Base-by-base conservation (phyloP, 2,113 vertebrate genomes). In the Oncorhynchus clarkii region DNA sequence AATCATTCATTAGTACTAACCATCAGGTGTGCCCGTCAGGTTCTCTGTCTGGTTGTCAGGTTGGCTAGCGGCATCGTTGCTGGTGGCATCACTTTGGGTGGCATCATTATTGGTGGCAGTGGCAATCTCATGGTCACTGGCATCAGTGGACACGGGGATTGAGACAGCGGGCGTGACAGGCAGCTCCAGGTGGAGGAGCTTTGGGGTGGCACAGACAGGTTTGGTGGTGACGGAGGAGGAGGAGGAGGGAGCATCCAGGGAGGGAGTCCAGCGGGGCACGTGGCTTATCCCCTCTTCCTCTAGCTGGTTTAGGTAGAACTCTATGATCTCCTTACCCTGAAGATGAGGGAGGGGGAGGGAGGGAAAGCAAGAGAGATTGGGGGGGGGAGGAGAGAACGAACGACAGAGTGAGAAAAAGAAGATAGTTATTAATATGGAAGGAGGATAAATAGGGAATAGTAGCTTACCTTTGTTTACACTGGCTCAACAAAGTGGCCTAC, bases 261-360 rank as follows among this genome's bases (percentile, higher is more conserved):
- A 78, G 2, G 95, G 93, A 54, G 84, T 91, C 97, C 97, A 99
- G 54, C 96, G 95, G 49, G 96, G 96, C 60, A 99, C 85, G 0
- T 90, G 93, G 1, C 88, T 94, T 76, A 98, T 92, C 57, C 97
- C 96, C 81, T 97, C 96, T 5, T 96, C 95, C 18, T 97, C 93
- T 5, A 99, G 78, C 84, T 99, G 95, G 69, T 93, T 96, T 80
- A 99, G 88, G 91, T 99, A 99, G 87, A 94, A 99, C 67, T 99
- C 97, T 0, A 99, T 99, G 78, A 99, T 98, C 86, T 99, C 97
- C 81, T 98, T 99, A 78, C 97, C 97, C 97, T 99, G 82, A 11
- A 45, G 59, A 24, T 48, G 4, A 22, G n/a, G 12, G n/a, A 8
- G 39, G 12, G 24, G 5, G 3, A 22, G 68, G 1, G 34, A 24